These are phyloP conservation scores for Pocillopora damicornis DNA, from an alignment of 64 coral and sea anemone species.

Conservation along the genomic window DNA sequence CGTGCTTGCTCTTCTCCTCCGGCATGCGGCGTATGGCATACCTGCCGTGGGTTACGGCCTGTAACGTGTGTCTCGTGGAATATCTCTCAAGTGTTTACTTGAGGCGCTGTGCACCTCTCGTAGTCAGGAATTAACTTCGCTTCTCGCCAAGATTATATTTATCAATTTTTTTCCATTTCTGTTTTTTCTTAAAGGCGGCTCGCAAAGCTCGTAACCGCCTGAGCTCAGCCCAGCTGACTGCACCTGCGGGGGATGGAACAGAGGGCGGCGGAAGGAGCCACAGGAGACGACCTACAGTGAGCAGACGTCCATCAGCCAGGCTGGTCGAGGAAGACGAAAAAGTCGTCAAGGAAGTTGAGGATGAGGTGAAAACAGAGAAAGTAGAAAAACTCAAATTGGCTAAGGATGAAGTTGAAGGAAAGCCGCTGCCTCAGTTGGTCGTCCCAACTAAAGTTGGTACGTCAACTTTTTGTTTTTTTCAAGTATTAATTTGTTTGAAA, in stretches of 20 bases:
- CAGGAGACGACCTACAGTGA: conserved; percentile 83
- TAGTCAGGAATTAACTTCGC: too few species aligned
- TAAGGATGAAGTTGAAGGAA: neutral
- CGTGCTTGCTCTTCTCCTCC: too few species aligned
- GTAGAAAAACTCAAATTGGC: too few species aligned
- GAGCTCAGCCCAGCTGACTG: conserved; percentile 49
- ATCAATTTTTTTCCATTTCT: neutral
- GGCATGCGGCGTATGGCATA: too few species aligned
- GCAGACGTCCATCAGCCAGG: conserved; percentile 20
- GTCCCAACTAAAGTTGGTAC: neutral
- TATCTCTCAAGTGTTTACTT: too few species aligned
- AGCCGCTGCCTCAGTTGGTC: neutral
- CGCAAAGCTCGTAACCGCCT: conserved; percentile 92
- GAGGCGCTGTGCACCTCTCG: too few species aligned
- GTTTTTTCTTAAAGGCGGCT: conserved; percentile 43
- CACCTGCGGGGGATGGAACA: conserved; percentile 34
- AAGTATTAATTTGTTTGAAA: too few species aligned
- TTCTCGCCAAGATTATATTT: neutral
- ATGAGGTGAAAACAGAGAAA: neutral
- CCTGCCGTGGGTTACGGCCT: too few species aligned
- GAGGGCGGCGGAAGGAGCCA: conserved; percentile 54
- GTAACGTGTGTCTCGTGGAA: too few species aligned
- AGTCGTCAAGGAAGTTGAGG: neutral
- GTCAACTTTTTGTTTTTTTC: too few species aligned
- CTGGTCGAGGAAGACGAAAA: conserved; percentile 19